Evolutionary conservation across 1,140 invertebrate genomes (phyloP).

Genomic region (Drosophila ambigua): DNA sequence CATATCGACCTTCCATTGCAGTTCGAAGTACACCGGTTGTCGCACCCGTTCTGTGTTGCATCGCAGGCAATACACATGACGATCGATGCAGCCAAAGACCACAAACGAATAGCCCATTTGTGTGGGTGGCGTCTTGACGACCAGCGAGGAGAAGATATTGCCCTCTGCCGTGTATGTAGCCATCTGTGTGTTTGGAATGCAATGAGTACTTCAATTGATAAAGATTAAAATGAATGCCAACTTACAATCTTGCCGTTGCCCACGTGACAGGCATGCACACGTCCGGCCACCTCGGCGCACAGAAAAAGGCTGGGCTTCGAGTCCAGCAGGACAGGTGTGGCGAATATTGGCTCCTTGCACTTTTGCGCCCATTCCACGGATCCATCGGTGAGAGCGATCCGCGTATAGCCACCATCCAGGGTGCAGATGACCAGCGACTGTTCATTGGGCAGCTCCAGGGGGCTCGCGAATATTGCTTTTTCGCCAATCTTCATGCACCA

Average conservation of each 20-base stretch:
- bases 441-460: slow-evolving; percentile 50
- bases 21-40: slow-evolving; percentile 22
- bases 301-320: slow-evolving; percentile 40
- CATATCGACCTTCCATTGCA: slow-evolving; percentile 61
- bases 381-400: slow-evolving; percentile 57
- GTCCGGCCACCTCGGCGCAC: slow-evolving; percentile 70
- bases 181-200: slow-evolving; percentile 25
- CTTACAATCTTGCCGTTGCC: slow-evolving; percentile 60
- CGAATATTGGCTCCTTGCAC: slow-evolving; percentile 67
- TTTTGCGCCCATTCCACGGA: slow-evolving; percentile 60
- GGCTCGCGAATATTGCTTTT: slow-evolving; percentile 64
- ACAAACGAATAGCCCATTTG: slow-evolving; percentile 56
- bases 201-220: background rate
- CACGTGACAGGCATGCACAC: slow-evolving; percentile 59
- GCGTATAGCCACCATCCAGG: slow-evolving; percentile 66
- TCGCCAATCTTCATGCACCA: slow-evolving; percentile 67
- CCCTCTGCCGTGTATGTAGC: slow-evolving; percentile 49
- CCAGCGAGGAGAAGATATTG: slow-evolving; percentile 70
- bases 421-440: slow-evolving; percentile 62
- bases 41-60: slow-evolving; percentile 34
- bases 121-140: slow-evolving; percentile 56
- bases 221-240: background rate
- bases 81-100: slow-evolving; percentile 78
- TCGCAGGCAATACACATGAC: slow-evolving; percentile 69
- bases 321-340: slow-evolving; percentile 61